Evolutionary conservation across 2,888 invertebrate genomes (phyloP).

Genomic region (Alsophila aescularia): DNA sequence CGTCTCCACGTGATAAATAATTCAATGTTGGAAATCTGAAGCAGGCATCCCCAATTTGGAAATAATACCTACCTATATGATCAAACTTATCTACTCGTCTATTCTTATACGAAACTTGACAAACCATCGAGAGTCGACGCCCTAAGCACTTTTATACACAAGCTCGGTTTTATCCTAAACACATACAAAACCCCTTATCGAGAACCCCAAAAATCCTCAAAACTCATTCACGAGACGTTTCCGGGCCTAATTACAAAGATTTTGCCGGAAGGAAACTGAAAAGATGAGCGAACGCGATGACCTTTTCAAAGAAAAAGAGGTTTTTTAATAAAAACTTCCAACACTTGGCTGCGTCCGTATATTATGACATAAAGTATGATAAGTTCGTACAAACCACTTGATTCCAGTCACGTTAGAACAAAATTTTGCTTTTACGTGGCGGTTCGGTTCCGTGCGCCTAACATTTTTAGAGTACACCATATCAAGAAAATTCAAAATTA

Average conservation of each 20-base stretch:
- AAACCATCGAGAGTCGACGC: not conserved
- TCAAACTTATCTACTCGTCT: not conserved
- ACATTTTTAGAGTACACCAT: too few species aligned
- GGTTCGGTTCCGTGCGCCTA: too few species aligned
- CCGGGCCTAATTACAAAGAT: conserved; percentile 1
- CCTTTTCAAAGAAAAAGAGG: conserved; percentile 8
- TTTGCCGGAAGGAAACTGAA: conserved; percentile 2
- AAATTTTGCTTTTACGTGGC: too few species aligned
- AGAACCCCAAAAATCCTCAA: conserved; percentile 1
- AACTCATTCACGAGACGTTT: conserved; percentile 8
- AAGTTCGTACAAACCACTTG: not conserved
- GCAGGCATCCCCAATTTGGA: not conserved
- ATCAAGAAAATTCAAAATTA: too few species aligned
- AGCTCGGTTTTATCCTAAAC: conserved; percentile 1
- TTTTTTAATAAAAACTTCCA: conserved; percentile 17
- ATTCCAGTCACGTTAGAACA: too few species aligned
- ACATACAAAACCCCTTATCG: conserved; percentile 8
- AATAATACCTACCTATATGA: too few species aligned
- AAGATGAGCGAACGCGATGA: not conserved
- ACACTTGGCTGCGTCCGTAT: conserved; percentile 3
- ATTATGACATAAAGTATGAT: not conserved
- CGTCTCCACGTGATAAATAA: too few species aligned
- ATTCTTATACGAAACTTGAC: not conserved
- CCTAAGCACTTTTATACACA: not conserved
- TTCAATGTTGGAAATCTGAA: not conserved